These are phyloP conservation scores for Platygyra sinensis DNA, from an alignment of 64 coral and sea anemone genomes.

Conservation along the genomic window DNA sequence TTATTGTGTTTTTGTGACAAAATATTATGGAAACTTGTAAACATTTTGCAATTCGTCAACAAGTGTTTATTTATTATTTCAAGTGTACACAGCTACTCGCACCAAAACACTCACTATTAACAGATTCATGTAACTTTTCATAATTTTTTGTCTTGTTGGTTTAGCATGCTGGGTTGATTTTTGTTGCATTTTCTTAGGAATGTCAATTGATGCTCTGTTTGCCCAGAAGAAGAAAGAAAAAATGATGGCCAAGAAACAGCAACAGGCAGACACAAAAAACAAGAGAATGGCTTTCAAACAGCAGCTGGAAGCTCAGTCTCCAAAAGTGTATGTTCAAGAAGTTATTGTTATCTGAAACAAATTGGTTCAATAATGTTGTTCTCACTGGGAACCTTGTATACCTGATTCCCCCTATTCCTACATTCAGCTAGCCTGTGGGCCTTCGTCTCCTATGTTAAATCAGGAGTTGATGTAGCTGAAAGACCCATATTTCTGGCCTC, in stretches of 20 bases:
- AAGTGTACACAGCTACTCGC: no score
- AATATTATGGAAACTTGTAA: no score
- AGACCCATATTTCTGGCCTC: no score
- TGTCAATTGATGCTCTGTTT: slow-evolving; percentile 46
- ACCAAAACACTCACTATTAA: no score
- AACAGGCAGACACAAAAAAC: slow-evolving; percentile 40
- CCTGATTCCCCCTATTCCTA: no score
- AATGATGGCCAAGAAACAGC: slow-evolving; percentile 54
- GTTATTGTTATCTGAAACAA: background rate
- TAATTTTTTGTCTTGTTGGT: background rate
- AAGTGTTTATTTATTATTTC: no score
- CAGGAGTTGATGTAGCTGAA: no score
- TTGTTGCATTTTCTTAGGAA: background rate
- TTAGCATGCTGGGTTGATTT: background rate
- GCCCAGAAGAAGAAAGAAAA: slow-evolving; percentile 65
- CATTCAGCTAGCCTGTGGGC: no score
- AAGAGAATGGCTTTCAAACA: slow-evolving; percentile 74
- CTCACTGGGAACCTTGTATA: no score
- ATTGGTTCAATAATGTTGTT: background rate
- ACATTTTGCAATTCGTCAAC: no score
- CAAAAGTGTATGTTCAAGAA: slow-evolving; percentile 51
- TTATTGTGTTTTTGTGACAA: no score
- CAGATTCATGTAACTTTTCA: background rate
- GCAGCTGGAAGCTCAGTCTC: slow-evolving; percentile 57
- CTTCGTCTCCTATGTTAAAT: no score